Base-by-base conservation (phyloP, 2,797 vertebrate genomes). In the Myripristis jacobus region DNA sequence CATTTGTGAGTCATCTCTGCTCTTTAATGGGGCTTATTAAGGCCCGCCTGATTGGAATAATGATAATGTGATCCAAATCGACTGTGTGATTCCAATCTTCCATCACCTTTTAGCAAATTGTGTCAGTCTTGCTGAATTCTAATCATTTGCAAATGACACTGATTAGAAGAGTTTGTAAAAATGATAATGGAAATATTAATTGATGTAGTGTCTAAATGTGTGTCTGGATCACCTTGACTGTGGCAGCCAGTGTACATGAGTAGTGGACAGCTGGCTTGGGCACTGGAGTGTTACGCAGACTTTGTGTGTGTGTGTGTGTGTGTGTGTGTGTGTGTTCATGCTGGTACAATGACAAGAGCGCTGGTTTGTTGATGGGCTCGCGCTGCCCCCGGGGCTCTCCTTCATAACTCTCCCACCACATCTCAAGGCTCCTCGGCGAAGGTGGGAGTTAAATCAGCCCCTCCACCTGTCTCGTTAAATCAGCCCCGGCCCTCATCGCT, bases 361-460 rank as follows among this genome's bases (percentile, higher is more conserved):
- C 29, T 61, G 62, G 10, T 61, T 55, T 59, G 61, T 63, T 76
- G 64, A 73, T 51, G 71, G 57, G 25, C 46, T 48, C 6, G n/a
- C n/a, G 8, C 63, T 54, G 51, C 59, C 63, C 66, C 69, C 2
- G 19, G 57, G 56, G 53, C 75, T 58, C 59, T 48, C 61, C 72
- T 64, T 53, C 81, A 81, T 85, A 79, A 82, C 73, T 84, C 80
- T 66, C 53, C 51, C 48, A 7, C 19, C 70, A 2, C 62, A 77
- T 74, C 77, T 80, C 80, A 81, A 81, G 82, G 77, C 72, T 84
- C 27, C 63, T 1, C 15, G 18, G 59, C 46, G 19, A 38, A 77
- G 58, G 55, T 75, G 56, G 75, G 62, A 16, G 22, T 64, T 86
- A 79, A 83, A 88, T 87, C 83, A 41, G 53, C 21, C 63, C 65